phyloP scores from a whole-genome alignment of 2,113 vertebrate genomes.

The Tylochromis polylepis region DNA sequence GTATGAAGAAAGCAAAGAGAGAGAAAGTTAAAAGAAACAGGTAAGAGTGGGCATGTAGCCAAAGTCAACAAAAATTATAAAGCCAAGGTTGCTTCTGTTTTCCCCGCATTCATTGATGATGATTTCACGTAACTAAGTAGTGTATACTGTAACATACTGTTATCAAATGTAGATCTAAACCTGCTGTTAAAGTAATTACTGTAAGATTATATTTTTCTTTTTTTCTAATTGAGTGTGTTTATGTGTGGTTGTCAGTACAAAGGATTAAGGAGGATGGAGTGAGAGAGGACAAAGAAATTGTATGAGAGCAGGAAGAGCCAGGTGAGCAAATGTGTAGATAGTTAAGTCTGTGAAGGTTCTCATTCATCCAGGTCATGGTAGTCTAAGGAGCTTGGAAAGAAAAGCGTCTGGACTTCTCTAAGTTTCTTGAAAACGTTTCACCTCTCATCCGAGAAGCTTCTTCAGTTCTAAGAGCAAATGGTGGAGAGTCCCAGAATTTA shows the following conservation, averaged over 20 bases:
- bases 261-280: background rate
- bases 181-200: background rate
- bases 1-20: background rate
- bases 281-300: background rate
- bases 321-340: background rate
- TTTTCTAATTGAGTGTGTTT: background rate
- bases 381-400: too few relatives aligned
- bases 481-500: too few relatives aligned
- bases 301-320: rapidly evolving
- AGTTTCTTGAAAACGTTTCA: too few relatives aligned
- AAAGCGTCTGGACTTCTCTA: too few relatives aligned
- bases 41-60: background rate
- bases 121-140: background rate
- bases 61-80: background rate
- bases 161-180: rapidly evolving
- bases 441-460: too few relatives aligned
- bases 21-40: background rate
- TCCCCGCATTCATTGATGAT: background rate
- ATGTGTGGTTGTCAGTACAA: background rate
- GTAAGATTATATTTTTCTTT: background rate
- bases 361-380: too few relatives aligned
- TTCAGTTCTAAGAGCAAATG: too few relatives aligned
- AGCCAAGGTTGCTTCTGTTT: background rate
- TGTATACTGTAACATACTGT: too few relatives aligned
- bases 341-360: too few relatives aligned